Evolutionary conservation across 2,888 invertebrate species (phyloP).

Genomic region (Ypsolopha scabrella): DNA sequence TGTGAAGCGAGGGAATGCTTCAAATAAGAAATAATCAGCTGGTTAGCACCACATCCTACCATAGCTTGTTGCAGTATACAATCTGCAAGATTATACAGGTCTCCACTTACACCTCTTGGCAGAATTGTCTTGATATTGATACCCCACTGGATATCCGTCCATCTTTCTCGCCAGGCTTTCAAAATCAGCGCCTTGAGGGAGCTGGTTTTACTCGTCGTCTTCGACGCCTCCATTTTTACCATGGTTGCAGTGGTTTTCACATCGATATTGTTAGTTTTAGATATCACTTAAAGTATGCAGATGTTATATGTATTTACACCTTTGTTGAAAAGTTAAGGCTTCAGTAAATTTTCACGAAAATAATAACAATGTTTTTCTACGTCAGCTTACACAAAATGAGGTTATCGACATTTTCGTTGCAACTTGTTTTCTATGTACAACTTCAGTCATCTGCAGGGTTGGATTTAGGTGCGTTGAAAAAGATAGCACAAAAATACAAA

Average conservation of each 20-base stretch:
- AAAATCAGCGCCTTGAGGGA: constrained; percentile 83
- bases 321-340: too few species aligned
- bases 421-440: too few species aligned
- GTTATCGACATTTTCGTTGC: too few species aligned
- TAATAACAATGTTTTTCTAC: too few species aligned
- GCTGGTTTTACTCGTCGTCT: constrained; percentile 87
- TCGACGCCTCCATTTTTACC: constrained; percentile 77
- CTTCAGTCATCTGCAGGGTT: too few species aligned
- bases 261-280: too few species aligned
- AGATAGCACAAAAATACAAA: too few species aligned
- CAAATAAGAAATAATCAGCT: constrained; percentile 90
- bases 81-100: constrained; percentile 92
- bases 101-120: constrained; percentile 92
- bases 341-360: too few species aligned
- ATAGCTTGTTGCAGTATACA: constrained; percentile 94
- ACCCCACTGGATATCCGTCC: constrained; percentile 97
- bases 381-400: too few species aligned
- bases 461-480: too few species aligned
- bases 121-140: constrained; percentile 94
- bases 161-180: constrained; percentile 94
- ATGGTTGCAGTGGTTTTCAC: constrained; percentile 5
- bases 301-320: too few species aligned
- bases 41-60: constrained; percentile 93
- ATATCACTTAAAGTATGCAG: too few species aligned
- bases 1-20: constrained; percentile 93